Base-by-base conservation (phyloP, 2,888 invertebrate species). In the Dasysyrphus tricinctus region DNA sequence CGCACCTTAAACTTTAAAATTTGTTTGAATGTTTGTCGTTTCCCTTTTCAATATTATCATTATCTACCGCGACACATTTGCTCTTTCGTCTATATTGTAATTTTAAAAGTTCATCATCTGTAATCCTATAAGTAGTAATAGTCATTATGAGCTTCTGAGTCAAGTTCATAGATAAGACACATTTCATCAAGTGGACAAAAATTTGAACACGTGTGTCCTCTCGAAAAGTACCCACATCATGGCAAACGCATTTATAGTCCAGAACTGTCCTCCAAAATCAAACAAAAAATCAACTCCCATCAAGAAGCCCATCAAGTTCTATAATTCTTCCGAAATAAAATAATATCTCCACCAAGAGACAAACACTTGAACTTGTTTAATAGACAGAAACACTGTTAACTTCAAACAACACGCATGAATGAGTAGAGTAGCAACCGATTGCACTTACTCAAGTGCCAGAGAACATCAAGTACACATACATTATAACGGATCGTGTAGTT, bases 311-410 rank as follows among this genome's bases (percentile, higher is more conserved):
- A 67, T 80, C 76, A 77, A 85, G 77, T 77, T 85, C 63, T 78
- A 63, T 81, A n/a, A 74, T 77, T 63, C 57, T 70, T 74, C 56
- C 51, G 29, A 78, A 81, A 74, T 19, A 49, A 49, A 32, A 8
- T 0, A 34, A 57, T 73, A 67, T 67, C 47, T 24, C 12, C 0
- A 75, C 12, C 16, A 81, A 81, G 77, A 82, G 81, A 86, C 82
- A 86, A 86, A 79, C 86, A 82, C 86, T 86, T 82, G 78, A 86
- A 75, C 86, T 82, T 78, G 73, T 76, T 85, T 73, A 77, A 75
- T 32, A 73, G 73, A 63, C 47, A 54, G 67, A 54, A 57, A 32
- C 56, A 59, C 49, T 19, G 11, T 16, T 54, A 56, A 42, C 24
- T 67, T n/a, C 59, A 77, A 11, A 75, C 75, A 80, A 56, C 69